Evolutionary conservation across 1,140 invertebrate species (phyloP), one percentile per base, ranked within the genome.

Genomic region (Ctenoplectra terminalis): DNA sequence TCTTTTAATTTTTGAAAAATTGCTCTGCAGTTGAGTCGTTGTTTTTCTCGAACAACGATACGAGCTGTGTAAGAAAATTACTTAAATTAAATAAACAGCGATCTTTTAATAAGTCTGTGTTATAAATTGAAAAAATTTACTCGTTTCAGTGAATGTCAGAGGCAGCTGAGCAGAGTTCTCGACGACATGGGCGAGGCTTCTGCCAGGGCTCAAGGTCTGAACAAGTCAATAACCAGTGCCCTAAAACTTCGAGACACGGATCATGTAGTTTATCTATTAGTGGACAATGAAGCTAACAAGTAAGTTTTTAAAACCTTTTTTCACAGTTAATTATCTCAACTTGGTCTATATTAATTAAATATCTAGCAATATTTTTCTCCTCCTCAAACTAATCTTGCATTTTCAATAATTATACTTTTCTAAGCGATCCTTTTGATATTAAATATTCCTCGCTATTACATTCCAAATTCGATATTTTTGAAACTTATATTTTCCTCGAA

Each of bases 171-270:
- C 34, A 95, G 95, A 87, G 93, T 97, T 69, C 91, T 97, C 15
- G 96, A 97, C 88, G 93, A 94, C 15, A 94, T 97, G 92, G 97
- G 97, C 1, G 94, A 96, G 87, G 95, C 96, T 48, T 97, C 97
- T 23, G 96, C 96, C 2, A 92, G 93, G 48, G 96, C 96, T n/a
- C 97, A 97, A 92, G 96, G 96, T n/a, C 92, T 97, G 0, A 95
- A 92, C 70, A 96, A 95, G 88, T 94, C 96, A 1, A 96, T 97
- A 82, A 97, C 97, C 11, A 96, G 95, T 37, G 94, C 96, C 2
- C 94, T 96, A 23, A 95, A 95, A 83, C 90, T 97, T 13, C 94
- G 95, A 60, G 95, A 96, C 90, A 95, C 95, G 1, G 96, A 96
- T 76, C 95, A 96, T 73, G 94, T 93, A 37, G 88, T 97, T 61